Base-by-base conservation (phyloP, 2,888 invertebrate genomes). In the Creontiades dilutus region DNA sequence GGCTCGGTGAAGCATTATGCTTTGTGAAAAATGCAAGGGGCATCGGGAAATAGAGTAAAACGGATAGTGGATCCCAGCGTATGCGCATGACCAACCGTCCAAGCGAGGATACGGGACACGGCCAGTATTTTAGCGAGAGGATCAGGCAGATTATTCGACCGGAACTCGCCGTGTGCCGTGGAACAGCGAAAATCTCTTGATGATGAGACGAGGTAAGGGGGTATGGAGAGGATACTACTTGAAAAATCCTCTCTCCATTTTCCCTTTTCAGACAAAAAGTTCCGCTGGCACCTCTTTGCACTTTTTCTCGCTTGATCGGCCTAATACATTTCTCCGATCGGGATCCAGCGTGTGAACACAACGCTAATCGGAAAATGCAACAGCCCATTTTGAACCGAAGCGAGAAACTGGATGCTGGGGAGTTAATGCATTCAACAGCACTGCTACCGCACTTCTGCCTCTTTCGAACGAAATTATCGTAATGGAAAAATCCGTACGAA, bases 1-100 rank as follows among this genome's bases (percentile, higher is more conserved):
- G 61, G 19, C 61, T 16, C 16, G 52, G 52, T 52, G 61, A 1
- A 68, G 68, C 68, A 68, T 23, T 27, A 68, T 68, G 68, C 68
- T 23, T 68, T 68, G 68, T 68, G 68, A 68, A n/a, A 68, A 68
- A 68, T 23, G 23, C 68, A 68, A 68, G 68, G 68, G 68, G 16
- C n/a, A 19, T 13, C 27, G 68, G 68, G 7, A 23, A 68, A 68
- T 23, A 23, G 68, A 23, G 23, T 9, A 68, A 68, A 23, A 68
- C n/a, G 61, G 61, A 16, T 19, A 61, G 61, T n/a, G 61, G 19
- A 61, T 0, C 61, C n/a, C 61, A 16, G 52, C 52, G 16, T 16
- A 12, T 1, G 57, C 57, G 14, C 57, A 57, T n/a, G n/a, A 57
- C 16, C 57, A 23, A 68, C 27, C 19, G 68, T 23, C 68, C 68